These are phyloP conservation scores for Oryzaephilus surinamensis DNA, from an alignment of 1,140 invertebrate species.

Conservation along the genomic window DNA sequence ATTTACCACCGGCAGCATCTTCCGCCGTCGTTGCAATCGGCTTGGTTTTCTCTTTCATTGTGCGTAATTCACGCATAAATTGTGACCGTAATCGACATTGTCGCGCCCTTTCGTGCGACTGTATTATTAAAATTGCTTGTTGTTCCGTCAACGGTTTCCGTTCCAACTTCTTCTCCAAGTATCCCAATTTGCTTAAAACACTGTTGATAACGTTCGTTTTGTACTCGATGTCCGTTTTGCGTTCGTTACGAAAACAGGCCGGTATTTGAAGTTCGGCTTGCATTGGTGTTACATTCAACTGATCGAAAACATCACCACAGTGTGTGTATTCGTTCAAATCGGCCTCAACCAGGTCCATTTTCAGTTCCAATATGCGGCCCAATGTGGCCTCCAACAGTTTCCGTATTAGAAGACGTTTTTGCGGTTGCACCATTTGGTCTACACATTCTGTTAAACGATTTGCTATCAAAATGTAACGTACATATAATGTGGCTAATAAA, in stretches of 20 bases:
- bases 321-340: constrained; percentile 79
- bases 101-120: constrained; percentile 81
- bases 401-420: constrained; percentile 72
- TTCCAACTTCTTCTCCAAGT: constrained; percentile 47
- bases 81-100: constrained; percentile 75
- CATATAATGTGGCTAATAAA: constrained; percentile 52
- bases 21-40: constrained; percentile 35
- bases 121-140: constrained; percentile 76
- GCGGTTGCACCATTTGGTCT: constrained; percentile 86
- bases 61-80: constrained; percentile 82
- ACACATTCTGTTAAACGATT: constrained; percentile 71
- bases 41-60: constrained; percentile 62
- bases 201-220: constrained; percentile 52
- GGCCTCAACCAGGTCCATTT: constrained; percentile 77
- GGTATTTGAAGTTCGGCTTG: constrained; percentile 50
- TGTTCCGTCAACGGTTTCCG: constrained; percentile 56
- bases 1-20: background rate
- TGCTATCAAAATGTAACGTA: constrained; percentile 69
- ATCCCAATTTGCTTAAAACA: constrained; percentile 55
- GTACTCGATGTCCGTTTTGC: constrained; percentile 47
- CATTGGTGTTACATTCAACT: constrained; percentile 43
- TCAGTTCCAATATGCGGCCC: constrained; percentile 66
- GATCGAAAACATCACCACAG: constrained; percentile 64
- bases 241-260: constrained; percentile 56
- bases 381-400: constrained; percentile 69